phyloP scores from a whole-genome alignment of 1,140 invertebrate species.

The Eupristina koningsbergeri region DNA sequence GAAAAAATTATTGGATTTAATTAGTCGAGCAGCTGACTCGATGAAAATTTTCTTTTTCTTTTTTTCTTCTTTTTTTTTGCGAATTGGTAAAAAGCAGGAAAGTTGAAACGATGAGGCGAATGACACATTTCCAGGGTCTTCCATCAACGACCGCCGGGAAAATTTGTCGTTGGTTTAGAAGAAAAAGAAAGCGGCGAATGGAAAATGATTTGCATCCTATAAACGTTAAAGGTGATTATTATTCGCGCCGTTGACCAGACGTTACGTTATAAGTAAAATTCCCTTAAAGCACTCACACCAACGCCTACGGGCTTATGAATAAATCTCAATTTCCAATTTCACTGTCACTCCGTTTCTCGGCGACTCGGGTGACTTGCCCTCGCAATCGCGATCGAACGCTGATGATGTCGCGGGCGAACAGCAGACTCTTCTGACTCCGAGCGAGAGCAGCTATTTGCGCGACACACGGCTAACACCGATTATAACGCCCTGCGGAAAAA shows the following conservation, averaged over 20 bases:
- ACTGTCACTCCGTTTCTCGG: slow-evolving; percentile 18
- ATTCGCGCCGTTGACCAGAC: slow-evolving; percentile 9
- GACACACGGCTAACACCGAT: not conserved
- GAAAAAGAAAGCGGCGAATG: not conserved
- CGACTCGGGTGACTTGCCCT: not conserved
- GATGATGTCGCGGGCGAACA: not conserved
- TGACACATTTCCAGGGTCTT: not conserved
- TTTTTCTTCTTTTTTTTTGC: too few species aligned
- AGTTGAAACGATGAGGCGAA: not conserved
- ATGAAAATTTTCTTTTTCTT: too few species aligned
- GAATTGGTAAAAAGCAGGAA: too few species aligned
- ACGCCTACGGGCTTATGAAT: slow-evolving; percentile 33
- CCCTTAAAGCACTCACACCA: slow-evolving; percentile 32
- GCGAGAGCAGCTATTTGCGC: slow-evolving; percentile 7
- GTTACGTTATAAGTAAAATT: slow-evolving; percentile 43
- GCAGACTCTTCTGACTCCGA: not conserved
- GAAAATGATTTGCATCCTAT: slow-evolving; percentile 41
- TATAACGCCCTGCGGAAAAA: not conserved
- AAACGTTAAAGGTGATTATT: slow-evolving; percentile 26
- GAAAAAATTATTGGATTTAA: too few species aligned
- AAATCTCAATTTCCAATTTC: slow-evolving; percentile 49
- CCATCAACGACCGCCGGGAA: not conserved
- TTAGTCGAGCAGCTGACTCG: too few species aligned
- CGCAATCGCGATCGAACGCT: slow-evolving; percentile 38
- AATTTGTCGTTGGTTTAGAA: slow-evolving; percentile 30